Evolutionary conservation across 2,797 vertebrate species (phyloP).

Genomic region (Onychomys leucogaster): DNA sequence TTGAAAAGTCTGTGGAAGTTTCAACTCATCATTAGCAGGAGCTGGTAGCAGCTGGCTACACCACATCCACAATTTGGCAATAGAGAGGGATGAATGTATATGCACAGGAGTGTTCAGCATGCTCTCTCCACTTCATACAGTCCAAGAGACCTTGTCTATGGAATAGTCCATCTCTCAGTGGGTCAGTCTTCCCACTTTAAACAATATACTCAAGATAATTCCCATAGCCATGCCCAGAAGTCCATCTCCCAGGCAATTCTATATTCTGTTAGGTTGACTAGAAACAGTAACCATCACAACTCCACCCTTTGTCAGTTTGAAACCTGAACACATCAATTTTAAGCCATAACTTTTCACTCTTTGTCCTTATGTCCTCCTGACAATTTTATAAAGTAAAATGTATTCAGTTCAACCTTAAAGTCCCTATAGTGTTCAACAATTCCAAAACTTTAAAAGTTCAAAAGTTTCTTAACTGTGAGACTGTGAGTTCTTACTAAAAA

Average conservation of each 20-base stretch:
- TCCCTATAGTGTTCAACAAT: background rate
- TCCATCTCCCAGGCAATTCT: background rate
- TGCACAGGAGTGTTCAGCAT: background rate
- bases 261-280: background rate
- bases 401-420: background rate
- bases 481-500: background rate
- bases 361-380: background rate
- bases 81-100: background rate
- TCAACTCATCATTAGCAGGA: background rate
- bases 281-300: background rate
- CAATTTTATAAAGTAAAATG: background rate
- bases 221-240: background rate
- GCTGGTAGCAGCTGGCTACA: background rate
- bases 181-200: too few relatives aligned
- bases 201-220: background rate
- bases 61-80: background rate
- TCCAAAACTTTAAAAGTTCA: background rate
- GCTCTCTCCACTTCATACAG: background rate
- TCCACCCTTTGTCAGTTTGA: background rate
- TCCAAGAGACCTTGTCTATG: background rate
- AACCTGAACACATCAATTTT: background rate
- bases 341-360: background rate
- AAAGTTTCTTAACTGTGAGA: background rate
- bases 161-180: background rate
- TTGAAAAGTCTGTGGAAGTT: slow-evolving; percentile 58